Conservation (phyloP, 2,888 invertebrate species). For the Pollenia labialis region DNA sequence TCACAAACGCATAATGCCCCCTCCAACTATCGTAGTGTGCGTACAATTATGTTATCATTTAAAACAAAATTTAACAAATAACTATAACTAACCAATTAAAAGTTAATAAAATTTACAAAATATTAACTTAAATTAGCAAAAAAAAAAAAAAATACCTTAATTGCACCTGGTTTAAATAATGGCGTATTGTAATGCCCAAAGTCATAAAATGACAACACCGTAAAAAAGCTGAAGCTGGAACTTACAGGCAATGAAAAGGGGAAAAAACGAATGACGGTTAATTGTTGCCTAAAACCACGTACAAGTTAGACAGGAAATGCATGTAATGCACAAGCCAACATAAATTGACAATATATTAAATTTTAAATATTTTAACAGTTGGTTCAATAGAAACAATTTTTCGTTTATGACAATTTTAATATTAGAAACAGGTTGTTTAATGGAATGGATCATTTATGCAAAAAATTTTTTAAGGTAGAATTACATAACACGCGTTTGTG, state of each 20-base stretch:
- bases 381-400: background rate
- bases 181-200: slow-evolving; percentile 47
- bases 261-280: slow-evolving; percentile 18
- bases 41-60: no score
- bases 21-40: no score
- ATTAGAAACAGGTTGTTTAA: no score
- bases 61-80: no score
- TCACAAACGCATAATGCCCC: no score
- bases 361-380: slow-evolving; percentile 31
- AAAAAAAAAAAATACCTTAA: slow-evolving; percentile 23
- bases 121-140: slow-evolving; percentile 51
- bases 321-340: slow-evolving; percentile 17
- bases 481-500: no score
- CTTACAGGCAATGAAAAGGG: background rate
- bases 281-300: slow-evolving; percentile 29
- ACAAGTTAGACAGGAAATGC: slow-evolving; percentile 49
- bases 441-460: no score
- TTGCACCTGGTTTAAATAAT: slow-evolving; percentile 59
- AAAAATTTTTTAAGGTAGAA: no score
- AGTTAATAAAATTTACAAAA: no score
- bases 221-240: slow-evolving; percentile 39
- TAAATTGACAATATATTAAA: slow-evolving; percentile 9
- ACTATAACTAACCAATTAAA: no score
- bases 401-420: no score
- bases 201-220: slow-evolving; percentile 31